phyloP scores from a whole-genome alignment of 2,113 vertebrate genomes.

The Elanoides forficatus region DNA sequence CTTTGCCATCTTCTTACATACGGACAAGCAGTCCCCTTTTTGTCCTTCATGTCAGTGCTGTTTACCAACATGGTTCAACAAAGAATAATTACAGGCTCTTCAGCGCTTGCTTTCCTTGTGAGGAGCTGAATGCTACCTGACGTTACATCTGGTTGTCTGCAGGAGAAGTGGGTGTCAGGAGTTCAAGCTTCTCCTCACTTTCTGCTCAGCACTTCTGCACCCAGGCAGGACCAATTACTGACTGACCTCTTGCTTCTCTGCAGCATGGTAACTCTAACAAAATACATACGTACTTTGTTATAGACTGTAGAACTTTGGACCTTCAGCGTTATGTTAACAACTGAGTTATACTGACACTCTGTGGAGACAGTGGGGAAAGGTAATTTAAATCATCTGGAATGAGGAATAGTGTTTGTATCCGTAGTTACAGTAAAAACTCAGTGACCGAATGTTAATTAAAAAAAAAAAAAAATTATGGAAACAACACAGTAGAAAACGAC shows the following conservation, averaged over 20 bases:
- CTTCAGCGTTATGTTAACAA: background rate
- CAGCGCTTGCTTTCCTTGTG: background rate
- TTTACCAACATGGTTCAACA: background rate
- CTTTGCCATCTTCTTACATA: background rate
- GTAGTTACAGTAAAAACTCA: background rate
- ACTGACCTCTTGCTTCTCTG: background rate
- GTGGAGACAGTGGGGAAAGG: constrained; percentile 21
- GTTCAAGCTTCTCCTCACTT: background rate
- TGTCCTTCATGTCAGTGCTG: background rate
- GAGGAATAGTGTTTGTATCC: background rate
- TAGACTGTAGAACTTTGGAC: background rate
- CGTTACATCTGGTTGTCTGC: background rate
- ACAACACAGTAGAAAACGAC: background rate
- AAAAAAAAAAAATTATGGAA: background rate
- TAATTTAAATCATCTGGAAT: background rate
- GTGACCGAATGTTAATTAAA: background rate
- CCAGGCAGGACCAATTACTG: background rate
- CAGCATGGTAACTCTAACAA: background rate
- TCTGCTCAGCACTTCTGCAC: background rate
- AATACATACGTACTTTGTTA: background rate
- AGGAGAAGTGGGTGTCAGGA: background rate
- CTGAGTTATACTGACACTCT: constrained; percentile 58
- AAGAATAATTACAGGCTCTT: background rate
- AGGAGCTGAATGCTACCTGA: background rate
- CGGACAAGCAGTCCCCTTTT: background rate